Evolutionary conservation across 2,888 invertebrate genomes (phyloP), one percentile per base, ranked within the genome.

Genomic region (Fragum whitleyi): DNA sequence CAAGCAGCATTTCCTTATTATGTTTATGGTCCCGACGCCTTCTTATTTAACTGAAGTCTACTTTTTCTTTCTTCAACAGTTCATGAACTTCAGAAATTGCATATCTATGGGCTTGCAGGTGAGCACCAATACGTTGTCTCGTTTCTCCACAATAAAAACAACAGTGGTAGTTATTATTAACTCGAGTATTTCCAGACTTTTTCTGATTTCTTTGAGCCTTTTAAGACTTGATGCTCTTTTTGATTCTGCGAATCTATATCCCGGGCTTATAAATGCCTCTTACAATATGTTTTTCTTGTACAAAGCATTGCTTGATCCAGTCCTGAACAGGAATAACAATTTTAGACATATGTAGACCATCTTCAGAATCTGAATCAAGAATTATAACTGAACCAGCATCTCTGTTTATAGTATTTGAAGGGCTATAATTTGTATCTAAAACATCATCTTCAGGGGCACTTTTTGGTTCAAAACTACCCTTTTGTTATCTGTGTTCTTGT

Each of bases 141-240:
- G 71, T 3, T 6, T 68, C 28, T 16, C 74, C 69, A 61, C 78
- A 78, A 23, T 55, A 79, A n/a, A 42, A 42, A 57, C 79, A 79
- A 39, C 62, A 61, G 69, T 74, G 79, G 28, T 62, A 74, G 47
- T 74, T 74, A 47, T 74, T 36, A 21, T 79, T 74, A 14, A 79
- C 70, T n/a, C 74, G n/a, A 7, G 6, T 36, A 55, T 78, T 78
- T 23, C 42, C 51, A 3, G n/a, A 23, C 57, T 77, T 77, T 51
- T 72, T 77, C 19, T 42, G 3, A 19, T 61, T 70, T 47, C 23
- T 26, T 32, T 77, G 77, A 21, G 53, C 62, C 39, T 29, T 32
- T 36, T 65, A 61, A 6, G 71, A 28, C 11, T 53, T 39, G n/a
- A 7, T 19, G 42, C 67, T 77, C 28, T 72, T 70, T 67, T 23